These are phyloP conservation scores for Paracanthobrama guichenoti DNA, from an alignment of 2,113 vertebrate genomes.

Conservation along the genomic window DNA sequence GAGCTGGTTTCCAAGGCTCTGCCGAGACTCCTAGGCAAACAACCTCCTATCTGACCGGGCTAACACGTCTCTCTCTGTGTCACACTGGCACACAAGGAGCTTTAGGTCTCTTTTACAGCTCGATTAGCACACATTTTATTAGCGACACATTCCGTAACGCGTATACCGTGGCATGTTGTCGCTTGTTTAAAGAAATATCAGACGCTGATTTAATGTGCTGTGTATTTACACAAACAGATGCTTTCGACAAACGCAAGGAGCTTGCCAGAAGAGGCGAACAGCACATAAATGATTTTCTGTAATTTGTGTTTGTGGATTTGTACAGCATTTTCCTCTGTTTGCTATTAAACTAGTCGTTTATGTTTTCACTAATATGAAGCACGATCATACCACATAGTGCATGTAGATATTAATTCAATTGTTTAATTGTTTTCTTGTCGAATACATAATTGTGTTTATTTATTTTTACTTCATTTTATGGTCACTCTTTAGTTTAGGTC, in stretches of 20 bases:
- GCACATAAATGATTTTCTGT: background rate
- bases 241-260: slow-evolving; percentile 18
- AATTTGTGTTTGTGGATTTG: slow-evolving; percentile 24
- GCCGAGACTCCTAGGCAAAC: slow-evolving; percentile 64
- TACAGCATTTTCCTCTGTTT: background rate
- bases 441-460: background rate
- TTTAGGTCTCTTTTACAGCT: slow-evolving; percentile 15
- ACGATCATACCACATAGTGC: background rate
- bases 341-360: background rate
- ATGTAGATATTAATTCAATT: slow-evolving; percentile 2
- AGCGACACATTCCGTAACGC: background rate
- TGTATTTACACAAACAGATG: slow-evolving; percentile 26
- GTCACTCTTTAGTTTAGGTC: no score
- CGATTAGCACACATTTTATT: slow-evolving; percentile 8
- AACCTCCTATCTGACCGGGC: slow-evolving; percentile 61
- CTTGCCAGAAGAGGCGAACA: background rate
- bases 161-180: background rate
- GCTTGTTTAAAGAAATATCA: slow-evolving; percentile 1
- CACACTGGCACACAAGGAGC: slow-evolving; percentile 35
- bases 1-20: slow-evolving; percentile 65
- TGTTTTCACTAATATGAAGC: background rate
- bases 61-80: slow-evolving; percentile 57
- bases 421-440: background rate
- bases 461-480: background rate
- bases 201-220: background rate